A percentile compares a stretch with the other conserved stretches of the same genome.
phyloP scores from a whole-genome alignment of 2,113 vertebrate genomes.

The Ardeotis arabs region DNA sequence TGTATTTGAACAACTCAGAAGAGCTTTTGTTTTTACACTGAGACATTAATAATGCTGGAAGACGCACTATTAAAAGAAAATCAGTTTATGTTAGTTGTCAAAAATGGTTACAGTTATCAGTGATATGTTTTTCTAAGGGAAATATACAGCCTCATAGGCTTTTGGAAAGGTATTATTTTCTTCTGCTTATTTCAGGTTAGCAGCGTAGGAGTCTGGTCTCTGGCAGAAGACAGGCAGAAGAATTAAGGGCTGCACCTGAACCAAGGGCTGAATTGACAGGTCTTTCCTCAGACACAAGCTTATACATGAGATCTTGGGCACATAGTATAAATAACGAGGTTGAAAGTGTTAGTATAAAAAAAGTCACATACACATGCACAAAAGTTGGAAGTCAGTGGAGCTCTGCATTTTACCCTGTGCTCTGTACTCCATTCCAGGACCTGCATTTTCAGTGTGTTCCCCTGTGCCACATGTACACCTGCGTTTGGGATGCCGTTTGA shows the following conservation, averaged over 20 bases:
- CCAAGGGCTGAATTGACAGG: neutral
- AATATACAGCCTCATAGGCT: neutral
- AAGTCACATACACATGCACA: rapidly evolving
- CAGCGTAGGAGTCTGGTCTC: neutral
- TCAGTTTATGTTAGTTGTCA: neutral
- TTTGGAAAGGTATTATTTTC: neutral
- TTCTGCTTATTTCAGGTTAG: neutral
- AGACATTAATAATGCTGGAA: neutral
- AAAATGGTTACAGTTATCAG: neutral
- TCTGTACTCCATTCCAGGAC: neutral
- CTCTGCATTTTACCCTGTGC: neutral
- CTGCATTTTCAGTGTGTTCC: neutral
- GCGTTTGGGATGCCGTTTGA: neutral
- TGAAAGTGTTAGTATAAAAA: neutral
- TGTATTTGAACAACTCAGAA: neutral
- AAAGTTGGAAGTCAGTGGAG: neutral
- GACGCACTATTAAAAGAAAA: neutral
- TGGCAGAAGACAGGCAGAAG: neutral
- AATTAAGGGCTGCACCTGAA: neutral
- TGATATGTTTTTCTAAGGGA: neutral
- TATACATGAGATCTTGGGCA: neutral
- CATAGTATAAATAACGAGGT: neutral
- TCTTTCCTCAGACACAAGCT: neutral
- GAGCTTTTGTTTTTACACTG: neutral
- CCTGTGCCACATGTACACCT: neutral